Conservation (phyloP, 2,113 vertebrate species). For the Capricornis sumatraensis region DNA sequence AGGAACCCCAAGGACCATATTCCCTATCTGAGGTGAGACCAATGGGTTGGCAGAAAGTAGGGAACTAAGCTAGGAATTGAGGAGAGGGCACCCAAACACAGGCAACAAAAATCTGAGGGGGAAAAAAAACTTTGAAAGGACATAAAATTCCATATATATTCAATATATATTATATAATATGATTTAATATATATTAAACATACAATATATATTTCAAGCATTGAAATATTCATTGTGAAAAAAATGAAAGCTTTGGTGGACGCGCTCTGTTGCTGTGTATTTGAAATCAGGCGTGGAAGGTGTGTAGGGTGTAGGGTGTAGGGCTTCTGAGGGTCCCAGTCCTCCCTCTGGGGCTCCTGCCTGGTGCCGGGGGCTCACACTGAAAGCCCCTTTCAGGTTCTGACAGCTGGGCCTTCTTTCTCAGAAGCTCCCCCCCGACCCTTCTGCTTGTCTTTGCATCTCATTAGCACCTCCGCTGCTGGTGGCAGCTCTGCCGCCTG, state of each 20-base stretch:
- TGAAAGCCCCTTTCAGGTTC: constrained; percentile 10
- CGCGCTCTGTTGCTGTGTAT: background rate
- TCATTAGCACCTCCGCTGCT: constrained; percentile 49
- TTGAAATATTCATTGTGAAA: background rate
- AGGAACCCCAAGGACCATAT: background rate
- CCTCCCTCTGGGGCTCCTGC: background rate
- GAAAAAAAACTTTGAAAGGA: background rate
- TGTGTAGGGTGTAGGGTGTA: background rate
- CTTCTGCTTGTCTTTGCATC: constrained; percentile 46
- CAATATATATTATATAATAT: background rate
- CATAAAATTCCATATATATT: background rate
- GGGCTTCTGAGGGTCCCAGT: background rate
- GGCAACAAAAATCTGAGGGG: background rate
- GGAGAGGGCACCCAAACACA: background rate
- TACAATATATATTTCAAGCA: background rate
- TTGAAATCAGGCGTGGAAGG: background rate
- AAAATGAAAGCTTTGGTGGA: background rate
- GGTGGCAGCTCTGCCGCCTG: background rate
- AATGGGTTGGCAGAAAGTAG: background rate
- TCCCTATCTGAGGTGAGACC: background rate
- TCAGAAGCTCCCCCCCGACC: background rate
- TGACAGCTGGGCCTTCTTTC: constrained; percentile 50
- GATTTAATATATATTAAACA: background rate
- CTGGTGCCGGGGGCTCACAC: background rate
- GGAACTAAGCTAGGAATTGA: background rate